Base-by-base conservation (phyloP, 2,113 vertebrate species). In the Cromileptes altivelis region DNA sequence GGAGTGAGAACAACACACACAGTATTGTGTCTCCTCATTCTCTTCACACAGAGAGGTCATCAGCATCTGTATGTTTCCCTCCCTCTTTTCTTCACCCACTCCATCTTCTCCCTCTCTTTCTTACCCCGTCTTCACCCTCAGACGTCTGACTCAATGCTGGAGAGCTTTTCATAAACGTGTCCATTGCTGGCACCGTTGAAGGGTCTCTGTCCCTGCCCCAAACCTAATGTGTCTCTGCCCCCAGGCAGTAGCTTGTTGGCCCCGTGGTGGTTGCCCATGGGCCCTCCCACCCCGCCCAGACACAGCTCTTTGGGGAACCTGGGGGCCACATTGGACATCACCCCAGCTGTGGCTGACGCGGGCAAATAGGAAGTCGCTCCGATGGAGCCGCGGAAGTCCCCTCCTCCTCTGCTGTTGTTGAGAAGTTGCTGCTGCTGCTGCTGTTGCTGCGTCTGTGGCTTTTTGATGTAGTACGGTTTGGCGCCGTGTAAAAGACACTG, bases 101-200 rank as follows among this genome's bases (percentile, higher is more conserved):
- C 65, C 4, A 45, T 85, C 88, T 40, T 89, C 92, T 88, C 57
- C 75, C 71, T 62, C 55, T 74, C 78, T 60, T 69, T 73, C 69
- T 68, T 71, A 76, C 68, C 81, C 77, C 87, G 33, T 93, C 90
- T 94, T 93, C 93, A 91, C 92, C 94, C 93, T 99, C 97, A 99
- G 96, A 99, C 98, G 67, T 99, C 98, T 92, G 98, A 99, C 94
- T 99, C 98, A 92, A 99, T 99, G 95, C 98, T 99, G 94, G 98
- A 99, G 91, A 99, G 97, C 97, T 99, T 99, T 96, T 99, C 98
- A 93, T 99, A 99, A 94, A 99, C 98, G 93, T 99, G 98, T 96
- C 98, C 98, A 85, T 99, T 99, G 96, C 97, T 99, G 95, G 98
- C 98, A 94, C 98, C 97, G 87, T 98, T 99, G 97, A 99, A 99